These are phyloP conservation scores for Periophthalmus modestus DNA, from an alignment of 2,113 vertebrate genomes.

Conservation along the genomic window DNA sequence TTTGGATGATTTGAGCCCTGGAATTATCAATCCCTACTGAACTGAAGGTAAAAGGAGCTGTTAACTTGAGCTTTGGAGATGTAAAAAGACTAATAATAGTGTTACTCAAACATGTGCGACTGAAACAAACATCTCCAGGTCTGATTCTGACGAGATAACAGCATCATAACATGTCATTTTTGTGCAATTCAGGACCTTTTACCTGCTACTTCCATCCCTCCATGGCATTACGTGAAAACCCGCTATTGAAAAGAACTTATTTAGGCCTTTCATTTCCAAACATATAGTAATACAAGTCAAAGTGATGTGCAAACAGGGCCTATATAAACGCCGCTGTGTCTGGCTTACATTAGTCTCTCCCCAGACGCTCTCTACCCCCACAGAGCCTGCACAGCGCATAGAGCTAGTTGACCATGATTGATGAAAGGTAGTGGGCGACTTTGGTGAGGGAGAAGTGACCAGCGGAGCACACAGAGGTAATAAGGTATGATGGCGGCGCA, in stretches of 20 bases:
- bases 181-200: too few species aligned
- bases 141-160: too few species aligned
- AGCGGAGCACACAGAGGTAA: conserved; percentile 54
- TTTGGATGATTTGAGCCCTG: too few species aligned
- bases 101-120: too few species aligned
- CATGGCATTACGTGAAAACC: neutral
- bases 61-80: too few species aligned
- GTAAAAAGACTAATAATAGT: too few species aligned
- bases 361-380: conserved; percentile 16
- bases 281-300: neutral
- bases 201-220: neutral
- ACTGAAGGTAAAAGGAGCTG: too few species aligned
- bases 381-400: conserved; percentile 21
- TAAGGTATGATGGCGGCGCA: conserved; percentile 57
- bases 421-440: conserved; percentile 45
- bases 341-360: conserved; percentile 22
- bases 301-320: conserved; percentile 16
- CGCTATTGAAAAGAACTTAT: neutral
- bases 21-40: too few species aligned
- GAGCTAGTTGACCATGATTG: conserved; percentile 65
- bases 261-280: neutral
- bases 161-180: neutral
- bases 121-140: too few species aligned
- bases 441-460: conserved; percentile 49
- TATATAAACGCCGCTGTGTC: conserved; percentile 7